Evolutionary conservation across 2,113 vertebrate genomes (phyloP).

Genomic region (Morone chrysops): DNA sequence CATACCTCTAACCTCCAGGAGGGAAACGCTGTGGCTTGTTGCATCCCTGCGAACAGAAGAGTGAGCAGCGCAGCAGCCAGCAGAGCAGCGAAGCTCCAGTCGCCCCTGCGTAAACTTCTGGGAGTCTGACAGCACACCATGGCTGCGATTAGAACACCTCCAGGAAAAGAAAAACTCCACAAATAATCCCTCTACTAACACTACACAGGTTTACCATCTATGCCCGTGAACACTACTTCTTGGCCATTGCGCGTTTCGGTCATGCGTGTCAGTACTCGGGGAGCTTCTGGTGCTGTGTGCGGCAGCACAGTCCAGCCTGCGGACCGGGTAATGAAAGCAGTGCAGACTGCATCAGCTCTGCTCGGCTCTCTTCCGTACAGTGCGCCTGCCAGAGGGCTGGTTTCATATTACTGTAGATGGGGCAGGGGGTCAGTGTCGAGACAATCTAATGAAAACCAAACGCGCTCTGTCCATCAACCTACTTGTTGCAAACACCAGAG

Average conservation of each 20-base stretch:
- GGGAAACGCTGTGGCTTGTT: conserved; percentile 78
- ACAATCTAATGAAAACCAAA: conserved; percentile 79
- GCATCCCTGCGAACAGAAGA: conserved; percentile 77
- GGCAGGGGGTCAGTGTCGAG: conserved; percentile 81
- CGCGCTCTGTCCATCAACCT: conserved; percentile 58
- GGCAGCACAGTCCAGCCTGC: conserved; percentile 57
- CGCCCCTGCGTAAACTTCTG: conserved; percentile 60
- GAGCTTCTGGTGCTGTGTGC: conserved; percentile 30
- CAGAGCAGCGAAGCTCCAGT: conserved; percentile 59
- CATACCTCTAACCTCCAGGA: conserved; percentile 85
- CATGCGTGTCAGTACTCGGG: neutral
- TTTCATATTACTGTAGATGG: conserved; percentile 81
- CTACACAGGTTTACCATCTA: conserved; percentile 63
- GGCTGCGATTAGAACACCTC: conserved; percentile 68
- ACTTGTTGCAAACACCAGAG: conserved; percentile 36
- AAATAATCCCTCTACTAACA: conserved; percentile 53
- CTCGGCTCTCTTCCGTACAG: conserved; percentile 63
- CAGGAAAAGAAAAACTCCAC: conserved; percentile 16
- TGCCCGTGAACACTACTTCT: conserved; percentile 34
- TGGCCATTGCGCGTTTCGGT: conserved; percentile 59
- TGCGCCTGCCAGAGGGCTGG: conserved; percentile 70
- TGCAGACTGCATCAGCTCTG: conserved; percentile 67
- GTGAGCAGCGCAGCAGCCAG: conserved; percentile 76
- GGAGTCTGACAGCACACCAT: conserved; percentile 71
- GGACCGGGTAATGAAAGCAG: conserved; percentile 52